These are phyloP conservation scores for Peromyscus melanophrys DNA, from an alignment of 2,797 vertebrate genomes.

Conservation along the genomic window DNA sequence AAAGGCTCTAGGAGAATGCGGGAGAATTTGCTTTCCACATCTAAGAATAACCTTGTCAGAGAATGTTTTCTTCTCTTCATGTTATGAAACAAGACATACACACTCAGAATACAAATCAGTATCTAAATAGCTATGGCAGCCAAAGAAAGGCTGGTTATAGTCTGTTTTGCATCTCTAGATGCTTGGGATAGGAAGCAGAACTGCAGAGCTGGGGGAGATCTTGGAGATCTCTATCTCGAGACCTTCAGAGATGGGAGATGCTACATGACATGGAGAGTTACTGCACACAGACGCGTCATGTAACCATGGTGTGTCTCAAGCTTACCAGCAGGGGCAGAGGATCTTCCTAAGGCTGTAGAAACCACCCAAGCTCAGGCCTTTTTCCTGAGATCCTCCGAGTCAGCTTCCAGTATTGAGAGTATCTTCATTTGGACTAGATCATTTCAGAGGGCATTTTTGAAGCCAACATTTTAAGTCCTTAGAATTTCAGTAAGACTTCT, in stretches of 20 bases:
- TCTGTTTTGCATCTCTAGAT: conserved; percentile 5
- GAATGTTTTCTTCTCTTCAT: conserved; percentile 66
- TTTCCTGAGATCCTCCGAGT: background rate
- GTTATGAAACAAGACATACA: conserved; percentile 71
- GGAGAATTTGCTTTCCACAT: conserved; percentile 65
- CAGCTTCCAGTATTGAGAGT: conserved; percentile 22
- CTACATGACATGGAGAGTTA: fast-evolving
- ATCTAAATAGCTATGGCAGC: conserved; percentile 41
- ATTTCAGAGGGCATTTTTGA: conserved; percentile 11
- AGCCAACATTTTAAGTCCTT: conserved; percentile 16
- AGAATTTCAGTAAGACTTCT: conserved; percentile 11
- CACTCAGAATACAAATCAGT: conserved; percentile 74
- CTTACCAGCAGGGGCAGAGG: background rate
- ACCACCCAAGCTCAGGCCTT: background rate
- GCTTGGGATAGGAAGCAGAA: background rate
- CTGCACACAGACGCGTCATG: background rate
- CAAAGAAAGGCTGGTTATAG: conserved; percentile 35
- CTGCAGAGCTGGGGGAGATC: background rate
- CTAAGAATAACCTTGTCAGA: conserved; percentile 75
- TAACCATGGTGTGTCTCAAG: background rate
- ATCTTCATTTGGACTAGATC: conserved; percentile 1
- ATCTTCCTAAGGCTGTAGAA: conserved; percentile 12
- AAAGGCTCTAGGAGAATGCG: conserved; percentile 54
- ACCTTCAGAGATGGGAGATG: background rate
- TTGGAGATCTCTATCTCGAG: background rate